Evolutionary conservation across 2,888 invertebrate species (phyloP).

Genomic region (Trimorus sp.): DNA sequence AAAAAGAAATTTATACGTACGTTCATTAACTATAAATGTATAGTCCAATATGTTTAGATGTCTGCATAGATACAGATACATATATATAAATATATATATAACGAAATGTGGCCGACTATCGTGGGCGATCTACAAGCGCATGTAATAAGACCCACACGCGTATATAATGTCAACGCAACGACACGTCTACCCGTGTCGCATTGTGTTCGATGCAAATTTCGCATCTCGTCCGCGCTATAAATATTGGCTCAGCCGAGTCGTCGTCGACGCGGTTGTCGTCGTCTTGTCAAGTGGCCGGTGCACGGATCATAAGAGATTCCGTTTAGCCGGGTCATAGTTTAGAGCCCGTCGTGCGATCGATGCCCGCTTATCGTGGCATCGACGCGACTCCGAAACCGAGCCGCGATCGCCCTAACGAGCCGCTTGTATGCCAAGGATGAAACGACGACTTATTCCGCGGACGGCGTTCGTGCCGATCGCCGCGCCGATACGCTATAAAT

Average conservation of each 20-base stretch:
- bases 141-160: slow-evolving; percentile 66
- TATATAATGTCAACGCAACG: slow-evolving; percentile 63
- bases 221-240: slow-evolving; percentile 64
- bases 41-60: too few species aligned
- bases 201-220: slow-evolving; percentile 68
- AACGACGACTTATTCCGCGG: slow-evolving; percentile 23
- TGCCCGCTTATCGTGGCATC: slow-evolving; percentile 32
- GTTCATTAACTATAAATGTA: too few species aligned
- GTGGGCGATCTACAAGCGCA: slow-evolving; percentile 68
- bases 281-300: slow-evolving; percentile 58
- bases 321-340: slow-evolving; percentile 39
- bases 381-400: slow-evolving; percentile 11
- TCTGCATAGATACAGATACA: too few species aligned
- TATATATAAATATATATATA: slow-evolving; percentile 19
- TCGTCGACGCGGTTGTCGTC: slow-evolving; percentile 59
- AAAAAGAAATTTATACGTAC: too few species aligned
- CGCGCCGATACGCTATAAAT: neutral
- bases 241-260: slow-evolving; percentile 64
- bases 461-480: slow-evolving; percentile 8
- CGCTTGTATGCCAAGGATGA: slow-evolving; percentile 42
- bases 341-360: slow-evolving; percentile 34
- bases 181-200: slow-evolving; percentile 65
- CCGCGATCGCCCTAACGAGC: neutral
- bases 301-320: slow-evolving; percentile 57
- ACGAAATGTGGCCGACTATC: slow-evolving; percentile 61